These are phyloP conservation scores for Staurois parvus DNA, from an alignment of 2,797 vertebrate species.

Conservation along the genomic window DNA sequence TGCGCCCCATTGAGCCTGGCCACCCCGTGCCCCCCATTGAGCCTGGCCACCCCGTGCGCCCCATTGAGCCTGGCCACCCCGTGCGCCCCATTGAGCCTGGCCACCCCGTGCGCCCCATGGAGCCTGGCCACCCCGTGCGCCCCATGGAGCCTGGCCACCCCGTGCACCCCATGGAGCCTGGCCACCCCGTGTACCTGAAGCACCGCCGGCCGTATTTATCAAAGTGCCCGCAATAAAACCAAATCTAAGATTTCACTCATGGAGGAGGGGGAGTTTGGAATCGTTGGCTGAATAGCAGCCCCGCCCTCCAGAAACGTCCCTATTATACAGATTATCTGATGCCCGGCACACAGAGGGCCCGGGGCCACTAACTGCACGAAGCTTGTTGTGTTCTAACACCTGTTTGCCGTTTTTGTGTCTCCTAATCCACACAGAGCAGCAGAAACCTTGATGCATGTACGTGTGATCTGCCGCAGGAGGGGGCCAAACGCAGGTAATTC, in stretches of 20 bases:
- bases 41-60: too few relatives aligned
- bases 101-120: too few relatives aligned
- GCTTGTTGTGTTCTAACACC: conserved; percentile 73
- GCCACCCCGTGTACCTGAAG: neutral
- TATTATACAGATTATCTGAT: too few relatives aligned
- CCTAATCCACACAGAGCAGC: conserved; percentile 96
- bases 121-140: too few relatives aligned
- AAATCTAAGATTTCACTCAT: too few relatives aligned
- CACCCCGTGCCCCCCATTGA: neutral
- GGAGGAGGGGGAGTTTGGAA: too few relatives aligned
- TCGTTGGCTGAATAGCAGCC: too few relatives aligned
- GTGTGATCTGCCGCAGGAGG: conserved; percentile 94
- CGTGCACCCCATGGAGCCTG: neutral
- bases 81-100: too few relatives aligned
- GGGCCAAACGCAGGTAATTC: conserved; percentile 95
- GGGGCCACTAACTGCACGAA: conserved; percentile 66
- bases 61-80: neutral
- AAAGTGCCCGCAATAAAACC: neutral
- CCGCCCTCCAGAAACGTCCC: too few relatives aligned
- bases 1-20: too few relatives aligned
- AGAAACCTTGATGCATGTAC: conserved; percentile 97
- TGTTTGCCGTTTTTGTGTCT: conserved; percentile 84
- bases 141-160: neutral
- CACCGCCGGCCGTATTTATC: too few relatives aligned
- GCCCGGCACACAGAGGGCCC: neutral